These are phyloP conservation scores for Cephus pulcher DNA, from an alignment of 2,888 invertebrate species.

Conservation along the genomic window DNA sequence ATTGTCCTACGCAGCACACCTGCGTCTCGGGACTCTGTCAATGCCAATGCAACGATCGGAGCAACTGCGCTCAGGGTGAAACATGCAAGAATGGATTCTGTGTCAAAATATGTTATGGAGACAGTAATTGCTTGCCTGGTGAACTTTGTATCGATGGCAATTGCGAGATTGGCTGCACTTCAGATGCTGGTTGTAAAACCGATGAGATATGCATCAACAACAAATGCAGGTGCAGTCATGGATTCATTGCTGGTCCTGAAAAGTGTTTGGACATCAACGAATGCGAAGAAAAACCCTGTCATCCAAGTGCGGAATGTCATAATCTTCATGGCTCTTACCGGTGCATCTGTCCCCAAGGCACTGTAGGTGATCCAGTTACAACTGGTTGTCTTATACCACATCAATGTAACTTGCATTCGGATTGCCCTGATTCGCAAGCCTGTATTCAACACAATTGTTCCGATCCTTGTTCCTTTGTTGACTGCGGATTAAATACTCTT, in stretches of 20 bases:
- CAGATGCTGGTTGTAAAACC: constrained; percentile 82
- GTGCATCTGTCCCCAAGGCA: constrained; percentile 83
- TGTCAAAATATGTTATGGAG: constrained; percentile 87
- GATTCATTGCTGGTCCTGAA: constrained; percentile 79
- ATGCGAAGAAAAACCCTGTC: constrained; percentile 83
- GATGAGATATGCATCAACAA: constrained; percentile 82
- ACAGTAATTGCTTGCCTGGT: constrained; percentile 90
- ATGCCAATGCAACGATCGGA: constrained; percentile 80
- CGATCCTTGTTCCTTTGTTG: constrained; percentile 80
- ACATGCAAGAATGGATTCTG: constrained; percentile 83
- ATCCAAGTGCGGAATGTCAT: constrained; percentile 81
- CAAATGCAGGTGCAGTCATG: constrained; percentile 81
- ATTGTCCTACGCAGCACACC: constrained; percentile 82
- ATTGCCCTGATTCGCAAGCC: constrained; percentile 81
- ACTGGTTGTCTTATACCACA: constrained; percentile 81
- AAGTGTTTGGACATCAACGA: constrained; percentile 85
- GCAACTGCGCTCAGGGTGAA: constrained; percentile 85
- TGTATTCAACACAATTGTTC: constrained; percentile 83
- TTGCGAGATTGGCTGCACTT: constrained; percentile 86
- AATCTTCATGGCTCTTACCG: constrained; percentile 85
- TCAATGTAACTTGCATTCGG: constrained; percentile 79
- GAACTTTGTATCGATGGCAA: constrained; percentile 87
- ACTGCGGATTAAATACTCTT: constrained; percentile 82
- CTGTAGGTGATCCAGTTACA: constrained; percentile 79
- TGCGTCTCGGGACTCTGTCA: constrained; percentile 85